Base-by-base conservation (phyloP, 2,113 vertebrate genomes). In the Anhinga anhinga region DNA sequence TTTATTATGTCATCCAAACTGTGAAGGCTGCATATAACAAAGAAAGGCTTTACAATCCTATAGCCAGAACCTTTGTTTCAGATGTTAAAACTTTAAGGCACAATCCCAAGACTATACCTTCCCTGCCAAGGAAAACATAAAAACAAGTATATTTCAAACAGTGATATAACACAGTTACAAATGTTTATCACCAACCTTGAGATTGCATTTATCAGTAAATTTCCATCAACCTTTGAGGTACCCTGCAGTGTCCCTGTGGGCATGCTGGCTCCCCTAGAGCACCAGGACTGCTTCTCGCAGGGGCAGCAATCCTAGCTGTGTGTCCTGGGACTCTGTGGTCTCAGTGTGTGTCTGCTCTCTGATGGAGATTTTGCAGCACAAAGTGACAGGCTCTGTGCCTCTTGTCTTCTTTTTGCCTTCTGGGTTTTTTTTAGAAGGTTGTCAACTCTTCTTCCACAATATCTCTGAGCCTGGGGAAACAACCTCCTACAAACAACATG, bases 401-500 rank as follows among this genome's bases (percentile, higher is more conserved):
- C 42, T 73, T 82, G 61, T 91, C 45, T 77, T 74, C 72, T 71
- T 44, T 82, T 94, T 76, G 21, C 55, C 61, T 94, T 94, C 87
- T 90, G 87, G 56, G 23, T 70, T 69, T 89, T 82, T 86, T 95
- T 91, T 29, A 82, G 89, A 93, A 92, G 62, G 74, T 82, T 96
- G 89, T 94, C 93, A 88, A 93, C 61, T 95, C 34, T 92, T 92
- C 45, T 93, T 87, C 81, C 52, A 82, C 84, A 79, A 23, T 55
- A 71, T 88, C 49, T 91, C 72, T 61, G 84, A 91, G 94, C 89
- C 93, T 76, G 77, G 47, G 86, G 93, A 91, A 97, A 96, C 81
- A 89, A 76, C 65, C 61, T 96, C 93, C 93, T 87, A 95, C 93
- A 96, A 93, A 82, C 22, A 86, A 63, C 91, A 82, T 30, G 77